Conservation (phyloP, 2,113 vertebrate species). For the Haplochromis vanheusdeni region DNA sequence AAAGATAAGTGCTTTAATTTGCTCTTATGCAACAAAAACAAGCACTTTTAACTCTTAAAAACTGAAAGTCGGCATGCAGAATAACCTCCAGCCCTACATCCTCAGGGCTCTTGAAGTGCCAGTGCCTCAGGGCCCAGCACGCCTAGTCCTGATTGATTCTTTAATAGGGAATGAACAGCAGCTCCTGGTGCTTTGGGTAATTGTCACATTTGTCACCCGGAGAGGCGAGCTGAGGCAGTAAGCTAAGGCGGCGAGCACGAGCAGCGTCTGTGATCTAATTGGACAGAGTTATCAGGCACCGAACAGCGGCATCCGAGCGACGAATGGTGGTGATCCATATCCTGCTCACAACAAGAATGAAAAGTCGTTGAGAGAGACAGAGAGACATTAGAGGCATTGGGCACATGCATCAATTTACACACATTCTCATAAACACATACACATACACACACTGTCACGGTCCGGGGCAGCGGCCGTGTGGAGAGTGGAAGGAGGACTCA, state of each 20-base stretch:
- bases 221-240: slow-evolving; percentile 9
- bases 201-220: slow-evolving; percentile 56
- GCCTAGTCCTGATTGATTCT: slow-evolving; percentile 39
- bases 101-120: not conserved
- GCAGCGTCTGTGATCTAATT: slow-evolving; percentile 41
- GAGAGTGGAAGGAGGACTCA: too few species aligned
- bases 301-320: not conserved
- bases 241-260: not conserved
- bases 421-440: not conserved
- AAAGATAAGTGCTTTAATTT: not conserved
- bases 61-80: not conserved
- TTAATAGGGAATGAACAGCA: slow-evolving; percentile 48
- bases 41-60: not conserved
- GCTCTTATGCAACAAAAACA: not conserved
- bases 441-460: not conserved
- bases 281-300: slow-evolving; percentile 51
- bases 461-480: too few species aligned
- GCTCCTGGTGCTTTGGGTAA: slow-evolving; percentile 40
- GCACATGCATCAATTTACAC: slow-evolving; percentile 18
- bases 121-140: not conserved
- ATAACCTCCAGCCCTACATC: not conserved
- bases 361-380: slow-evolving; percentile 31
- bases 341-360: slow-evolving; percentile 33
- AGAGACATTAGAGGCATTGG: slow-evolving; percentile 24
- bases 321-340: slow-evolving; percentile 37